Base-by-base conservation (phyloP, 1,140 invertebrate species). In the Drosophila simulans region DNA sequence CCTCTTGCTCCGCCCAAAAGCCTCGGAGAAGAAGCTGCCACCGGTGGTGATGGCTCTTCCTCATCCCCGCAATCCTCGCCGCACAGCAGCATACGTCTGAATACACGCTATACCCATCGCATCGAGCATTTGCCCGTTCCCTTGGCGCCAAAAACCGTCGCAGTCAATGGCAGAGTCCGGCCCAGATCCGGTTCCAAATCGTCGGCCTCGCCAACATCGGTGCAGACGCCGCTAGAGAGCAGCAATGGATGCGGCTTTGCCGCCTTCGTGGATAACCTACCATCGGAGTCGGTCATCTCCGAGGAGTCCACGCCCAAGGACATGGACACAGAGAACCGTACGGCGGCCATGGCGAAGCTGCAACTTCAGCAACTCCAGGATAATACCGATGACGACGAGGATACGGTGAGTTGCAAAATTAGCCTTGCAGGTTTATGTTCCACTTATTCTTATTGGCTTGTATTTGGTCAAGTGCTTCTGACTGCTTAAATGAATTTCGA, bases 281-380 rank as follows among this genome's bases (percentile, higher is more conserved):
- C 86, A 17, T 88, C 91, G 8, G 91, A 89, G 20, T 92, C 91
- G 25, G 79, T 91, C 20, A 89, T 92, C 17, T 92, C 91, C 8
- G 91, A 91, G 35, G 91, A 92, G 75, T 92, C 91, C 20, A 91
- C 82, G 43, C 91, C 91, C 22, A 70, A 86, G 52, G 91, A 92
- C 37, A 71, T 90, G 65, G 52, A 77, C 11, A 80, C 63, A 45
- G 65, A 78, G 13, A 74, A 70, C 37, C 58, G 63, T 1, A 74
- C 45, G 64, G 59, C 43, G 37, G 43, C 60, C 2, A 27, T 79
- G 53, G 59, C 83, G 0, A 71, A 69, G 56, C 73, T 77, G 25
- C 68, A 69, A 34, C 52, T 58, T 54, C 82, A 70, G 45, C 82
- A 70, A 40, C 56, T 68, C 10, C 48, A 66, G 40, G 90, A 91